Evolutionary conservation across 2,113 vertebrate genomes (phyloP).

Genomic region (Micronycteris hirsuta): DNA sequence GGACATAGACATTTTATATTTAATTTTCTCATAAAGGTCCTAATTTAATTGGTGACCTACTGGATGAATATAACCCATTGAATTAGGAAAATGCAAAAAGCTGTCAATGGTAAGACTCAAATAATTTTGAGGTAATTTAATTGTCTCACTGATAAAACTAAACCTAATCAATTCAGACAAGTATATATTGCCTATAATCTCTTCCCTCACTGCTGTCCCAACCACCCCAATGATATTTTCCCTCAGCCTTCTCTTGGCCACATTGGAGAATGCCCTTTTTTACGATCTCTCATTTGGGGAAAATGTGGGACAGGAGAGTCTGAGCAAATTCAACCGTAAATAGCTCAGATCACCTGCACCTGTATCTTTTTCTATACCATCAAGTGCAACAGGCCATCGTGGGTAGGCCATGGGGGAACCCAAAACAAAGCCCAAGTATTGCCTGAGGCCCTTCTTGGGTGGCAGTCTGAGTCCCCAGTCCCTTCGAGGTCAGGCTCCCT

Average conservation of each 20-base stretch:
- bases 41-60: not conserved
- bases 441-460: not conserved
- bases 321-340: not conserved
- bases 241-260: not conserved
- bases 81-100: constrained; percentile 20
- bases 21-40: constrained; percentile 32
- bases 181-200: not conserved
- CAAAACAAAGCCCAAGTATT: not conserved
- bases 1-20: constrained; percentile 33
- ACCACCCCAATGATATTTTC: not conserved
- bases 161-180: not conserved
- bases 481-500: not conserved
- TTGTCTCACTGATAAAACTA: constrained; percentile 4
- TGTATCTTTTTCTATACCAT: not conserved
- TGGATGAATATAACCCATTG: not conserved
- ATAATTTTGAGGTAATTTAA: constrained; percentile 5
- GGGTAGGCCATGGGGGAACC: not conserved
- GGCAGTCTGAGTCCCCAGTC: not conserved
- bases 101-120: not conserved
- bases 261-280: not conserved
- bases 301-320: not conserved
- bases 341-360: not conserved
- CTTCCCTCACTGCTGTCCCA: not conserved
- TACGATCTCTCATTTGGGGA: not conserved
- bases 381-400: not conserved